Percentiles rank a stretch among this genome's conserved stretches.
These are phyloP conservation scores for Turdus rufiventris DNA, from an alignment of 2,113 vertebrate genomes.

Conservation along the genomic window DNA sequence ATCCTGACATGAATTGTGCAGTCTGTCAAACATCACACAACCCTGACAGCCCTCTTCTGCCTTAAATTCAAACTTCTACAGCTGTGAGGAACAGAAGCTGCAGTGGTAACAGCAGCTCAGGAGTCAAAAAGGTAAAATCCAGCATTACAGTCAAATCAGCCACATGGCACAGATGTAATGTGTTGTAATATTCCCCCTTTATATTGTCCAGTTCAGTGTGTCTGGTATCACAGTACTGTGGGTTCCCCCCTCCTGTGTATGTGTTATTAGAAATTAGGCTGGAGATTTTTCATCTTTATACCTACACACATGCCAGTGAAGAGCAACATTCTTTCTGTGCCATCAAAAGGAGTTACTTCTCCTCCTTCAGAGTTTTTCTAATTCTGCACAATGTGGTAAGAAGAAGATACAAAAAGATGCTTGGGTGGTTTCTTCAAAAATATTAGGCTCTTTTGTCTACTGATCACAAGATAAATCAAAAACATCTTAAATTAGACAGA, in stretches of 20 bases:
- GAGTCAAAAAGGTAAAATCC: neutral
- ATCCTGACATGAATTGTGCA: neutral
- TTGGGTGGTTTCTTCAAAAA: neutral
- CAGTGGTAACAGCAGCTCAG: neutral
- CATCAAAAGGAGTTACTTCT: neutral
- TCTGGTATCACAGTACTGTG: neutral
- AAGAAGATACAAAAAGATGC: neutral
- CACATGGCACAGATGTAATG: rapidly evolving
- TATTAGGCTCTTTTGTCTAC: neutral
- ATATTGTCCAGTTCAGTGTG: rapidly evolving
- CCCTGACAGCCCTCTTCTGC: neutral
- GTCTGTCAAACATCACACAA: neutral
- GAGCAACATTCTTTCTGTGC: neutral
- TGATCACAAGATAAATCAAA: neutral
- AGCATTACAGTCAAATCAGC: neutral
- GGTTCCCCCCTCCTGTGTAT: neutral
- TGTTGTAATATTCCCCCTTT: neutral
- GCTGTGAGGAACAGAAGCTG: neutral
- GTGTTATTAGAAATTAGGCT: neutral
- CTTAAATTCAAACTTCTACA: neutral
- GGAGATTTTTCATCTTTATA: neutral
- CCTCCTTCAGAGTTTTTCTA: neutral
- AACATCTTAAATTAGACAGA: neutral
- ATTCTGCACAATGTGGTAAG: neutral
- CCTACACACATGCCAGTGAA: rapidly evolving